phyloP scores from a whole-genome alignment of 1,140 invertebrate genomes.

The Eueides isabella region DNA sequence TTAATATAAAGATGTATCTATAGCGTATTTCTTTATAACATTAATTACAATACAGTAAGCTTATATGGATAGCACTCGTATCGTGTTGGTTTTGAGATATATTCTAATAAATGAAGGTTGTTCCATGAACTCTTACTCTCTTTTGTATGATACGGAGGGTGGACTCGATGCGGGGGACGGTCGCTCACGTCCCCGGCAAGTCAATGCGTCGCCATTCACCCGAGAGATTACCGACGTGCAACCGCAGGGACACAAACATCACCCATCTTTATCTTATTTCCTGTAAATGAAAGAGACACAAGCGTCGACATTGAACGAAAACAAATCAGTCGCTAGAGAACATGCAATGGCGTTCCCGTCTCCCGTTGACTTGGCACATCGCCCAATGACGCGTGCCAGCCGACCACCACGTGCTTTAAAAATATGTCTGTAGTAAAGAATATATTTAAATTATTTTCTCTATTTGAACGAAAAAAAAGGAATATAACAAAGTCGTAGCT shows the following conservation, averaged over 20 bases:
- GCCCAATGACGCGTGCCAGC: constrained; percentile 51
- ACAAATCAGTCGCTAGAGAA: constrained; percentile 37
- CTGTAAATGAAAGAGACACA: constrained; percentile 40
- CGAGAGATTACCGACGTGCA: constrained; percentile 45
- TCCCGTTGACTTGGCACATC: constrained; percentile 52
- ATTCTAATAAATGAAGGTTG: constrained; percentile 16
- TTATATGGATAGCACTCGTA: background rate
- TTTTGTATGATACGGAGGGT: constrained; percentile 37
- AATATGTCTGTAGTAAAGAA: constrained; percentile 25
- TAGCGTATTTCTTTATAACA: too few relatives aligned
- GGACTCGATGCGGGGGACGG: constrained; percentile 34
- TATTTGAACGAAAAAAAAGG: constrained; percentile 13
- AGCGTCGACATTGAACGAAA: constrained; percentile 44
- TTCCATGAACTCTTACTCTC: constrained; percentile 29
- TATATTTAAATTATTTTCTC: background rate
- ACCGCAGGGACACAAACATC: constrained; percentile 40
- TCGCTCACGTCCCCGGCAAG: constrained; percentile 41
- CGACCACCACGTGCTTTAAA: constrained; percentile 46
- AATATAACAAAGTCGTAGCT: background rate
- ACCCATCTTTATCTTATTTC: constrained; percentile 34
- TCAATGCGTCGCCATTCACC: constrained; percentile 49
- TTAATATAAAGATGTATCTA: too few relatives aligned
- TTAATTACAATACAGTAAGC: too few relatives aligned
- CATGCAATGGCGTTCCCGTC: constrained; percentile 42
- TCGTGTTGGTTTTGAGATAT: background rate